Conservation (phyloP, 2,797 vertebrate genomes). For the Enteromius paludinosus region DNA sequence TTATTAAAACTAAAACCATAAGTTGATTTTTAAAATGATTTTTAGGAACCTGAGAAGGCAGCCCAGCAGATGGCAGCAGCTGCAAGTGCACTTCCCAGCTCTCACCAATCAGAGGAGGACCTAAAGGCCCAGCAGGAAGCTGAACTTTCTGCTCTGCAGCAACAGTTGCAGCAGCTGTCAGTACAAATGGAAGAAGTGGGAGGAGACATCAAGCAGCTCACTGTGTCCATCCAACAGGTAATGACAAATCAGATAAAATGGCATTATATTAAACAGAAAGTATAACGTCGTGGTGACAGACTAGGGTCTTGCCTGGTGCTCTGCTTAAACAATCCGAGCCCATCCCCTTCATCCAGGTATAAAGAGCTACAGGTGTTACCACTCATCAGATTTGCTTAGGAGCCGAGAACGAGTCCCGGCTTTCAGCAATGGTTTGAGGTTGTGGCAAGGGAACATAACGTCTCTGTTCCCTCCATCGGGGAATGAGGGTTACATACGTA, state of each 20-base stretch:
- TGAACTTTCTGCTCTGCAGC: constrained; percentile 77
- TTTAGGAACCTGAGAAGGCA: constrained; percentile 74
- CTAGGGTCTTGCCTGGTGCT: too few species aligned
- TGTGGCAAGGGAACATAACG: too few species aligned
- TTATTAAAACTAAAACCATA: neutral
- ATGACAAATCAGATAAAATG: neutral
- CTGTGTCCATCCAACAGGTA: constrained; percentile 82
- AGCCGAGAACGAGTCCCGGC: too few species aligned
- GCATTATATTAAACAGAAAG: neutral
- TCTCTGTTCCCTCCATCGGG: too few species aligned
- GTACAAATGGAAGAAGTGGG: constrained; percentile 76
- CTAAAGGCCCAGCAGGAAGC: constrained; percentile 76
- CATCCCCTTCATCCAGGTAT: too few species aligned
- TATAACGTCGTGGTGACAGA: neutral
- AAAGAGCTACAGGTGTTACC: too few species aligned
- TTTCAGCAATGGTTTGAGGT: too few species aligned
- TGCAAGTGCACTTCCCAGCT: constrained; percentile 64
- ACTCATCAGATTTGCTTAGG: too few species aligned
- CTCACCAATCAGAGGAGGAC: constrained; percentile 77
- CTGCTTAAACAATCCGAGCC: too few species aligned
- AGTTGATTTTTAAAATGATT: neutral
- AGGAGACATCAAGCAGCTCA: constrained; percentile 78
- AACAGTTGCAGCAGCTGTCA: constrained; percentile 79
- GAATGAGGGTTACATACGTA: too few species aligned
- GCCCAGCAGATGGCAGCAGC: constrained; percentile 65